A percentile compares a stretch with the other conserved stretches of the same genome.
Conservation (phyloP, 2,888 invertebrate species). For the Neuroscelio doddi region DNA sequence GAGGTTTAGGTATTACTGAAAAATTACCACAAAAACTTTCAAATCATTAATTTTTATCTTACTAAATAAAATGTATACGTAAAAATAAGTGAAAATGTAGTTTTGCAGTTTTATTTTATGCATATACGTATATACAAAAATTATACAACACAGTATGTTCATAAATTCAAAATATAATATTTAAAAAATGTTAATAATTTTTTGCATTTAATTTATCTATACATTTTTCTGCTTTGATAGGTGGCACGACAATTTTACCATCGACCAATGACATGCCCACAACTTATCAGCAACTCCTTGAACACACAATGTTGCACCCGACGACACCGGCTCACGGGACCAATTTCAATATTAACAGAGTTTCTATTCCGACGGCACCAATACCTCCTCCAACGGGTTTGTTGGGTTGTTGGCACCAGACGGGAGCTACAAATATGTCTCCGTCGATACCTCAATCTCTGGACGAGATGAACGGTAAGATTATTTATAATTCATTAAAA, state of each 20-base stretch:
- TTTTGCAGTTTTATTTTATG: too few species aligned
- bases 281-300: slow-evolving; percentile 68
- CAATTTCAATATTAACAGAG: slow-evolving; percentile 58
- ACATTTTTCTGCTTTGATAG: slow-evolving; percentile 37
- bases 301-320: slow-evolving; percentile 67
- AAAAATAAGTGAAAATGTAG: too few species aligned
- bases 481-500: not conserved
- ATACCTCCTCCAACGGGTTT: slow-evolving; percentile 54
- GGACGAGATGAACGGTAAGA: slow-evolving; percentile 69
- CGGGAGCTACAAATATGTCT: slow-evolving; percentile 41
- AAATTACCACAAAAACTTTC: too few species aligned
- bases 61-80: too few species aligned
- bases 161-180: too few species aligned
- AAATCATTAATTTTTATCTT: too few species aligned
- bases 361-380: slow-evolving; percentile 61
- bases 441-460: slow-evolving; percentile 62
- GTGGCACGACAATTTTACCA: slow-evolving; percentile 63
- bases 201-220: too few species aligned
- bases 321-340: slow-evolving; percentile 55
- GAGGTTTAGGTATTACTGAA: too few species aligned
- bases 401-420: slow-evolving; percentile 50
- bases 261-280: slow-evolving; percentile 62
- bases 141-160: too few species aligned
- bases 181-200: too few species aligned
- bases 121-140: too few species aligned